Conservation (phyloP, 2,888 invertebrate genomes). For the Vanessa cardui region DNA sequence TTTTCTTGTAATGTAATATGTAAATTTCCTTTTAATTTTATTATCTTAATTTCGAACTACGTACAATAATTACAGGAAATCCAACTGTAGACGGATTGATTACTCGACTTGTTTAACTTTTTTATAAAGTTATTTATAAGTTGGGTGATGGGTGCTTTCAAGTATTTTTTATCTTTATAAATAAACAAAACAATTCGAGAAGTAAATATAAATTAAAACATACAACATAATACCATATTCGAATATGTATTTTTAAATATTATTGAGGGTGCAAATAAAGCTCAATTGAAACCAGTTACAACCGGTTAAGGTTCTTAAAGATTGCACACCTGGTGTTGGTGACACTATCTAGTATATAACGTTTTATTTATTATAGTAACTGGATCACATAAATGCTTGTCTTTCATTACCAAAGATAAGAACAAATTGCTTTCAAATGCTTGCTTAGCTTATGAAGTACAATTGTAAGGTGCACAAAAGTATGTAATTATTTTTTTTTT, state of each 20-base stretch:
- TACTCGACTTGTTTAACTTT: conserved; percentile 20
- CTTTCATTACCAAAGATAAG: conserved; percentile 18
- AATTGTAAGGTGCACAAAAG: conserved; percentile 25
- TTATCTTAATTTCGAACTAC: neutral
- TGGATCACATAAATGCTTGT: neutral
- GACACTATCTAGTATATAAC: too few relatives aligned
- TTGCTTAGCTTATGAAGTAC: conserved; percentile 15
- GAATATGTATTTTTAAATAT: too few relatives aligned
- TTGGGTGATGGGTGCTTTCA: neutral
- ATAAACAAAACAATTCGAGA: too few relatives aligned
- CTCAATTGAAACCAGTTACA: too few relatives aligned
- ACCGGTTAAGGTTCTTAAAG: too few relatives aligned
- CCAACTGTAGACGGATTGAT: neutral
- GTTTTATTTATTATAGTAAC: too few relatives aligned
- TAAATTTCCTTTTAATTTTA: neutral
- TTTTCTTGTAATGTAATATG: neutral
- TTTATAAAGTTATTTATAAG: conserved; percentile 21
- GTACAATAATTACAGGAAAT: conserved; percentile 15
- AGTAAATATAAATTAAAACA: too few relatives aligned
- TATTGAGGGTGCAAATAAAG: too few relatives aligned
- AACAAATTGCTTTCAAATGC: conserved; percentile 16
- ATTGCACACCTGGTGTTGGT: too few relatives aligned
- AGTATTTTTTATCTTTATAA: neutral
- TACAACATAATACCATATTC: too few relatives aligned
- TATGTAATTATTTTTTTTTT: conserved; percentile 4